phyloP scores from a whole-genome alignment of 2,113 vertebrate species.

The Corythoichthys haematopterus region DNA sequence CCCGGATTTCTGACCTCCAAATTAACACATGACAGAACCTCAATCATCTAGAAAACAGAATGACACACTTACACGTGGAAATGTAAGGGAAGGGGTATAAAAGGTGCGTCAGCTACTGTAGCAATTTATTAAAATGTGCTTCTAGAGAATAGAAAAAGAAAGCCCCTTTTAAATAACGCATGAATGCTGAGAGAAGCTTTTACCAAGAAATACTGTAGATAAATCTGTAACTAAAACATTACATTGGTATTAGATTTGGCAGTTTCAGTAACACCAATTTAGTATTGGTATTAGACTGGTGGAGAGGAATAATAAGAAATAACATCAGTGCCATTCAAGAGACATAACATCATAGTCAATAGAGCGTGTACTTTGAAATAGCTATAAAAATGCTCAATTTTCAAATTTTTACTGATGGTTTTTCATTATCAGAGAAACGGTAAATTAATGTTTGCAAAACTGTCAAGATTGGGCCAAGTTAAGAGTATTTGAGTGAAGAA shows the following conservation, averaged over 20 bases:
- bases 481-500: too few relatives aligned
- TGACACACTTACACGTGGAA: background rate
- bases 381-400: too few relatives aligned
- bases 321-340: background rate
- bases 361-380: too few relatives aligned
- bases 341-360: too few relatives aligned
- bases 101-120: background rate
- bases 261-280: too few relatives aligned
- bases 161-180: background rate
- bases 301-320: background rate
- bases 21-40: constrained; percentile 1
- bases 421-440: too few relatives aligned
- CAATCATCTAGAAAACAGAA: background rate
- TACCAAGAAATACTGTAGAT: background rate
- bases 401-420: too few relatives aligned
- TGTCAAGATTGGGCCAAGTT: too few relatives aligned
- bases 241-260: too few relatives aligned
- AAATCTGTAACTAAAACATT: background rate
- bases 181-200: background rate
- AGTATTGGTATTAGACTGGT: background rate
- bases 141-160: background rate
- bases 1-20: background rate
- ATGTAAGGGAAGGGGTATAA: background rate
- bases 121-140: background rate
- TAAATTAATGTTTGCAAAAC: too few relatives aligned